phyloP scores from a whole-genome alignment of 1,140 invertebrate genomes.

The Orius laevigatus region DNA sequence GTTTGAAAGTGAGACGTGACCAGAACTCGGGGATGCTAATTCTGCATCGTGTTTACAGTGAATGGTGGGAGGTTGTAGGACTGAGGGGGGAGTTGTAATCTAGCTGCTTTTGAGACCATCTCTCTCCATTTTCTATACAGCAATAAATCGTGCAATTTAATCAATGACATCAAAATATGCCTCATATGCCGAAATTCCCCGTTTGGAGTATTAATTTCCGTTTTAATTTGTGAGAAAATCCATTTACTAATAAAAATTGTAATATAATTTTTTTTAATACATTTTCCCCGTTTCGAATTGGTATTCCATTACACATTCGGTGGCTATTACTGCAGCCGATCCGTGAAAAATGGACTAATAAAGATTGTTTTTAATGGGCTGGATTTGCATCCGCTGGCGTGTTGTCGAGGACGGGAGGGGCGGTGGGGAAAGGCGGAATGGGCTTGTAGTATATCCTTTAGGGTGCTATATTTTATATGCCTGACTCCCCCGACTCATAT shows the following conservation, averaged over 20 bases:
- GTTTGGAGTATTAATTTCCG: not conserved
- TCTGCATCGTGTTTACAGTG: too few relatives aligned
- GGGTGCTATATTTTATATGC: constrained; percentile 4
- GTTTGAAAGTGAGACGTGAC: too few relatives aligned
- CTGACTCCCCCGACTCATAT: constrained; percentile 4
- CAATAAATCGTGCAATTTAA: too few relatives aligned
- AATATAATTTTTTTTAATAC: not conserved
- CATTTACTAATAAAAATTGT: not conserved
- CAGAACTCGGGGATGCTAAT: too few relatives aligned
- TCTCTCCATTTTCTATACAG: too few relatives aligned
- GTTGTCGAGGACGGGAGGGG: not conserved
- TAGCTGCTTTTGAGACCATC: too few relatives aligned
- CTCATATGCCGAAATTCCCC: too few relatives aligned
- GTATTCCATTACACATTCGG: not conserved
- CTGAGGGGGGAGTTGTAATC: too few relatives aligned
- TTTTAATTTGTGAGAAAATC: not conserved
- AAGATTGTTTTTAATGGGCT: constrained; percentile 7
- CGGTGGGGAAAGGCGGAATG: not conserved
- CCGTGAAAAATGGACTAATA: constrained; percentile 4
- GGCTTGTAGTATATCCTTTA: constrained; percentile 2
- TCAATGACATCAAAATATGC: too few relatives aligned
- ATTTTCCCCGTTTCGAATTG: not conserved
- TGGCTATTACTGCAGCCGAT: not conserved
- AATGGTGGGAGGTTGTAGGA: too few relatives aligned
- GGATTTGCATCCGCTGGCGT: not conserved